Base-by-base conservation (phyloP, 53 echinoderm and acorn worm species). In the Holothuria scabra region DNA sequence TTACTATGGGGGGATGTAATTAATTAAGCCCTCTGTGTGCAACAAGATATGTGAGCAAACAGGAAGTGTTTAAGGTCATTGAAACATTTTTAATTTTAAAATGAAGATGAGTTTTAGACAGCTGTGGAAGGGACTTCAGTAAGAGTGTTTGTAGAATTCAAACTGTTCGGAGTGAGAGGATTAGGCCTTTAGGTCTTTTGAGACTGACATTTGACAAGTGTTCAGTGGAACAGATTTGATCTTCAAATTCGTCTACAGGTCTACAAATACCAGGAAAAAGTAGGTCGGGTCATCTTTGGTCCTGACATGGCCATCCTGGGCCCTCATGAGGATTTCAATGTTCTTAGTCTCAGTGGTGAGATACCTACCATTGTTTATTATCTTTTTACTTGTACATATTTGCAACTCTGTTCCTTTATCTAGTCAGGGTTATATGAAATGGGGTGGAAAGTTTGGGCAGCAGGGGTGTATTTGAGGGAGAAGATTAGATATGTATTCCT, bases 271-370 rank as follows among this genome's bases (percentile, higher is more conserved):
- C 92, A 94, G 55, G 89, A 94, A 76, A 92, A 94, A 78, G 86
- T 91, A 1, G 96, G 90, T 8, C 88, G 97, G 25, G 92, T 94
- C 34, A 86, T 97, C 31, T 97, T 97, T 88, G 97, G 97, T 22
- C 97, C 97, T 19, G 97, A 97, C 58, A 97, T 97, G 97, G 92
- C 86, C 61, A 90, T 97, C 60, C 82, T 97, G 44, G 97, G 94
- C 26, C 97, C 97, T 67, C 90, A 97, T 65, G 97, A 97, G 83
- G 93, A 97, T 62, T 97, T 97, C 82, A 97, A 97, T 76, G 92
- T 97, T 10, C 94, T 97, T 25, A 94, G 94, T 44, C 87, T 97
- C 8, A 97, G 97, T 79, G 97, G 97, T 97, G 82, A 60, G 92
- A 52, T 16, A 52, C 2, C 18, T 52, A 14, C 1, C 16, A 52